Conservation (phyloP, 2,797 vertebrate species). For the Furcifer pardalis region DNA sequence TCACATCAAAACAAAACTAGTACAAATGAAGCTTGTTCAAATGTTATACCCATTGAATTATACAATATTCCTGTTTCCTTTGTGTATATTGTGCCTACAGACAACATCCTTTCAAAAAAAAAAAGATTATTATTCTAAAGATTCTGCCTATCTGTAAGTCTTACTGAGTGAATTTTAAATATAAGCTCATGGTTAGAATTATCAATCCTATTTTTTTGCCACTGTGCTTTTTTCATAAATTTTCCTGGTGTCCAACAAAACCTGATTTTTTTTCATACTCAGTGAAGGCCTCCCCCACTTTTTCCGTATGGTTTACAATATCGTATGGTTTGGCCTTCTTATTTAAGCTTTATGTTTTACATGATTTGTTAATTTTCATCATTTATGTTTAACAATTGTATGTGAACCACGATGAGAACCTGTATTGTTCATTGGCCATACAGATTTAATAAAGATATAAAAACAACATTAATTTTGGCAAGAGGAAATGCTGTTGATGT, state of each 20-base stretch:
- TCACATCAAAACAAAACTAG: background rate
- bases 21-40: background rate
- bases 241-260: too few species aligned
- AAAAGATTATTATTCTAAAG: background rate
- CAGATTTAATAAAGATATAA: background rate
- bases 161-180: conserved; percentile 18
- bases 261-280: too few species aligned
- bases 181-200: background rate
- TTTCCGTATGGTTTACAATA: background rate
- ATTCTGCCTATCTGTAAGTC: conserved; percentile 25
- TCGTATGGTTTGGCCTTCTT: background rate
- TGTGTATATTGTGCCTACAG: accelerated
- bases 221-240: too few species aligned
- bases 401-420: background rate
- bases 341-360: background rate
- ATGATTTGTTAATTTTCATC: background rate
- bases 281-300: background rate
- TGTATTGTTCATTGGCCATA: background rate
- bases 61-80: conserved; percentile 12
- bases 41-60: background rate
- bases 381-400: background rate
- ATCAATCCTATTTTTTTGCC: too few species aligned
- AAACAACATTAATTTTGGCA: too few species aligned
- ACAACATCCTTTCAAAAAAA: background rate
- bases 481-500: too few species aligned